Base-by-base conservation (phyloP, 2,888 invertebrate species). In the Odontocerum albicorne region DNA sequence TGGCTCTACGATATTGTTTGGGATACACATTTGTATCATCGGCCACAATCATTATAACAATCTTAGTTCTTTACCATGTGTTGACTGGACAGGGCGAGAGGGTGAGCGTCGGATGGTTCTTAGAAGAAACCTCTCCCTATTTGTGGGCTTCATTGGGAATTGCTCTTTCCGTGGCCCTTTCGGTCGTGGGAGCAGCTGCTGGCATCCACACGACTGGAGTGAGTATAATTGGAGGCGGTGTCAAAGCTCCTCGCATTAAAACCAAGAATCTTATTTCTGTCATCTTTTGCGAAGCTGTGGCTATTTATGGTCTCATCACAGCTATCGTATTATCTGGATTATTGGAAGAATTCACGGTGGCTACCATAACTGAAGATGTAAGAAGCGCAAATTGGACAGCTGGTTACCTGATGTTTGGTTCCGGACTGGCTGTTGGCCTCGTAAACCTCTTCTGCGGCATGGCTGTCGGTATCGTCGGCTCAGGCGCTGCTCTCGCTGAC, bases 251-350 rank as follows among this genome's bases (percentile, higher is more conserved):
- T 6, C 82, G 98, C 67, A 99, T 99, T 73, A 94, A 97, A 76
- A 99, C 99, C 53, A 99, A 99, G 78, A 99, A 99, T 75, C 85
- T 99, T 70, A 96, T 99, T 70, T 98, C 97, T 46, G 96, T 99
- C 65, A 99, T 99, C 74, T 99, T 99, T 81, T 99, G 99, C 72
- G 99, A 99, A 77, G 99, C 99, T 63, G 99, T 99, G 2, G 99
- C 99, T 62, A 99, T 99, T 75, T 99, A 99, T 74, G 99, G 99
- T 19, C 83, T 99, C 62, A 99, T 99, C 68, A 96, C 97, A 66
- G 97, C 98, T 39, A 98, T 99, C 70, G 96, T 99, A 31, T 82
- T 99, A 58, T 92, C 93, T 36, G 94, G 94, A 63, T 84, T 87
- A 71, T 75, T 93, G 65, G 87, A 86, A 61, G 72, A 73, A 65